Conservation (phyloP, 1,140 invertebrate genomes). For the Magallana ariakensis region DNA sequence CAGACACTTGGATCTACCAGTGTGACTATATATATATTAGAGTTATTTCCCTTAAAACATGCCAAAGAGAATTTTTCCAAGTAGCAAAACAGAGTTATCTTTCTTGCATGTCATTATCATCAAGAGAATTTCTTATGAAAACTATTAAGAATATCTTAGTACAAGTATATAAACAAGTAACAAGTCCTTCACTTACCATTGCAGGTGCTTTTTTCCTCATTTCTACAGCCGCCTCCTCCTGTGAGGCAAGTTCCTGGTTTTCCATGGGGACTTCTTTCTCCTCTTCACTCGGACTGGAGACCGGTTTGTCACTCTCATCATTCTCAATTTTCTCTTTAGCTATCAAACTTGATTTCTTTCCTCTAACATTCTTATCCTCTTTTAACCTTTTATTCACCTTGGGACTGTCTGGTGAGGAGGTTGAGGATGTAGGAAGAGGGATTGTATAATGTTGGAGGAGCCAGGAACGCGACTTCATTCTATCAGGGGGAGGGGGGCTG, state of each 20-base stretch:
- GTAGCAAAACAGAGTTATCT: neutral
- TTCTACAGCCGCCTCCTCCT: neutral
- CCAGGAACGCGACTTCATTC: constrained; percentile 57
- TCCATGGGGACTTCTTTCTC: neutral
- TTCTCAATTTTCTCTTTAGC: neutral
- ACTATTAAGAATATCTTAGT: neutral
- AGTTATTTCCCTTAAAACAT: neutral
- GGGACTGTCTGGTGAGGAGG: constrained; percentile 45
- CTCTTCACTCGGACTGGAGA: neutral
- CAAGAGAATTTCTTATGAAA: neutral
- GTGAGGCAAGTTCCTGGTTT: neutral
- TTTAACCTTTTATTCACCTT: neutral
- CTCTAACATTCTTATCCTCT: too few relatives aligned
- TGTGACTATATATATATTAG: neutral
- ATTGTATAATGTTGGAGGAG: constrained; percentile 54
- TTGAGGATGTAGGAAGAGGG: neutral
- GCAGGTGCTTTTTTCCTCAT: neutral
- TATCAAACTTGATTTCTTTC: neutral
- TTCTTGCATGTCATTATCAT: neutral
- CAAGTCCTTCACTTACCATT: neutral
- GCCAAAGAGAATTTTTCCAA: neutral
- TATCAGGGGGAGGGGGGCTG: constrained; percentile 56
- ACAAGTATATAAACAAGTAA: neutral
- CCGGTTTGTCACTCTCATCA: neutral
- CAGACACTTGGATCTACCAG: neutral